Percentiles rank a stretch among this genome's conserved stretches.
phyloP scores from a whole-genome alignment of 2,113 vertebrate genomes.

The Bothrops jararaca region DNA sequence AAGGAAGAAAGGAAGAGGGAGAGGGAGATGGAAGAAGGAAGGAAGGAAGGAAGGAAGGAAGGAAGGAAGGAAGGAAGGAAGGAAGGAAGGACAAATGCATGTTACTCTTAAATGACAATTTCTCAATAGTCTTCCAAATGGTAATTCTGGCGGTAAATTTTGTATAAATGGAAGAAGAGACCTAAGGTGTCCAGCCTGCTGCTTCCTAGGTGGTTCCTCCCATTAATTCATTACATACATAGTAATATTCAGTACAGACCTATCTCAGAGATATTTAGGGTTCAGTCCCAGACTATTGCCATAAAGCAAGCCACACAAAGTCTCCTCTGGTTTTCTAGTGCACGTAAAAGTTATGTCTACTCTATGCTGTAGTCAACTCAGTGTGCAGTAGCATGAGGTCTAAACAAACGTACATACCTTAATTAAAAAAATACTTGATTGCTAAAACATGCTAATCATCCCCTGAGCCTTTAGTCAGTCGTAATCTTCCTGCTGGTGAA shows the following conservation, averaged over 20 bases:
- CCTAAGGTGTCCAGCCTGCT: rapidly evolving
- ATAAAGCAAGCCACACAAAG: neutral
- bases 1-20: too few species aligned
- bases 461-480: neutral
- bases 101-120: neutral
- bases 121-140: neutral
- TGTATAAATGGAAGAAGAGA: neutral
- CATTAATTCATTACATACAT: neutral
- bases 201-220: neutral
- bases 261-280: neutral
- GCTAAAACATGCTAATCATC: neutral
- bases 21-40: too few species aligned
- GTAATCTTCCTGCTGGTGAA: neutral
- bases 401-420: neutral
- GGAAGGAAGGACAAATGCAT: neutral
- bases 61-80: neutral
- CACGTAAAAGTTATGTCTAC: neutral
- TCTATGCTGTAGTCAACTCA: neutral
- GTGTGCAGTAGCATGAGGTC: neutral
- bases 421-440: neutral
- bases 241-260: neutral
- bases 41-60: neutral
- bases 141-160: neutral
- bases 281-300: neutral
- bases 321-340: neutral